Conservation (phyloP, 2,888 invertebrate genomes). For the Clivina fossor region DNA sequence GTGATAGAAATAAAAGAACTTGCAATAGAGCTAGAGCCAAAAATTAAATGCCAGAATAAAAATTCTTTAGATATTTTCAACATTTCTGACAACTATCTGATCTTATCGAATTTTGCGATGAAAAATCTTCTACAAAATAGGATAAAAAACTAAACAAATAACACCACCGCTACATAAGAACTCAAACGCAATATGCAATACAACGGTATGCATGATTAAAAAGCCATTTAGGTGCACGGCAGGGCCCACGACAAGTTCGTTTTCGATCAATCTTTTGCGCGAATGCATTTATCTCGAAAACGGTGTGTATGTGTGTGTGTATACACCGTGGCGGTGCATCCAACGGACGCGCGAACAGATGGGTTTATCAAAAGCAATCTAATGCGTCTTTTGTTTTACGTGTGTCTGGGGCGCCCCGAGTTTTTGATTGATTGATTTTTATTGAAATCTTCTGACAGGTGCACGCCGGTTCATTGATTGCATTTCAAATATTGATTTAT, state of each 20-base stretch:
- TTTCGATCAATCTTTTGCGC: conserved; percentile 13
- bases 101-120: too few species aligned
- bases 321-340: not conserved
- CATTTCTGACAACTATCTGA: too few species aligned
- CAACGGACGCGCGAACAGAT: conserved; percentile 23
- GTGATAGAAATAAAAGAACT: too few species aligned
- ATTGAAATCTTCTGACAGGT: conserved; percentile 45
- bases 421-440: conserved; percentile 43
- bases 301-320: conserved; percentile 2
- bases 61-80: too few species aligned
- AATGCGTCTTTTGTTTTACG: conserved; percentile 31
- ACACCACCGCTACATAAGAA: too few species aligned
- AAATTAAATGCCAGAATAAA: too few species aligned
- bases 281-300: conserved; percentile 30
- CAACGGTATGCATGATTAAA: conserved; percentile 28
- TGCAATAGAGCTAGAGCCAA: too few species aligned
- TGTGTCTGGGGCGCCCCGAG: not conserved
- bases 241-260: conserved; percentile 21
- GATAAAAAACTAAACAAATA: too few species aligned
- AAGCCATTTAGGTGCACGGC: conserved; percentile 27
- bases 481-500: conserved; percentile 45
- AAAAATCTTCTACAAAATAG: too few species aligned
- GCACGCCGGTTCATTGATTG: conserved; percentile 41
- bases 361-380: conserved; percentile 32
- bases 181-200: too few species aligned